Evolutionary conservation across 2,888 invertebrate genomes (phyloP).

Genomic region (Rotaria macrura): DNA sequence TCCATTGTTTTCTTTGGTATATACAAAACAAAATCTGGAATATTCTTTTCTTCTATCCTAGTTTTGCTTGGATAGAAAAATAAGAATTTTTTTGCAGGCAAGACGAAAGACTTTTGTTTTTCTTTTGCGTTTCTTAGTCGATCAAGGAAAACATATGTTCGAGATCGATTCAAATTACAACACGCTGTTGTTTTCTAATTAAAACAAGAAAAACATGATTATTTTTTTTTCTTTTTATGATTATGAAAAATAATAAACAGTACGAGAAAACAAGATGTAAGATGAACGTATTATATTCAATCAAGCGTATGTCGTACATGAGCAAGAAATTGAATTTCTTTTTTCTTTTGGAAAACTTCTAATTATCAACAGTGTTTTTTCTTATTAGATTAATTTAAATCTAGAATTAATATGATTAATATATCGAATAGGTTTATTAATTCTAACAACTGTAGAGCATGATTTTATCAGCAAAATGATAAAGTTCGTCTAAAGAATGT

Average conservation of each 20-base stretch:
- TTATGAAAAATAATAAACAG: background rate
- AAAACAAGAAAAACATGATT: conserved; percentile 7
- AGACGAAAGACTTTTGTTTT: background rate
- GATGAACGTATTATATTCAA: background rate
- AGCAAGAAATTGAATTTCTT: background rate
- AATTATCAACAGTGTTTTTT: too few species aligned
- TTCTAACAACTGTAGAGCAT: too few species aligned
- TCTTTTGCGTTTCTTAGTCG: background rate
- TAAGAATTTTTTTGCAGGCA: background rate
- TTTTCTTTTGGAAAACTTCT: too few species aligned
- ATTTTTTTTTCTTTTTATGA: background rate
- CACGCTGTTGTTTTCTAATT: background rate
- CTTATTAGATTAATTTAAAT: too few species aligned
- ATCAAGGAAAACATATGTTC: background rate
- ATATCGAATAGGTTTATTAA: too few species aligned
- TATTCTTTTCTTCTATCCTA: background rate
- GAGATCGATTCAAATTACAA: background rate
- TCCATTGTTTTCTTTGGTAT: background rate
- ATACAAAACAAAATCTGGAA: background rate
- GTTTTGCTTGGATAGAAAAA: background rate
- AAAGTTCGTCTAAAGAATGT: too few species aligned
- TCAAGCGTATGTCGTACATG: background rate
- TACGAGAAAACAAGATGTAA: background rate
- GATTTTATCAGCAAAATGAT: too few species aligned
- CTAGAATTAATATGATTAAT: too few species aligned